A percentile compares a stretch with the other conserved stretches of the same genome.
Evolutionary conservation across 2,888 invertebrate genomes (phyloP).

Genomic region (Sinohyriopsis cumingii): DNA sequence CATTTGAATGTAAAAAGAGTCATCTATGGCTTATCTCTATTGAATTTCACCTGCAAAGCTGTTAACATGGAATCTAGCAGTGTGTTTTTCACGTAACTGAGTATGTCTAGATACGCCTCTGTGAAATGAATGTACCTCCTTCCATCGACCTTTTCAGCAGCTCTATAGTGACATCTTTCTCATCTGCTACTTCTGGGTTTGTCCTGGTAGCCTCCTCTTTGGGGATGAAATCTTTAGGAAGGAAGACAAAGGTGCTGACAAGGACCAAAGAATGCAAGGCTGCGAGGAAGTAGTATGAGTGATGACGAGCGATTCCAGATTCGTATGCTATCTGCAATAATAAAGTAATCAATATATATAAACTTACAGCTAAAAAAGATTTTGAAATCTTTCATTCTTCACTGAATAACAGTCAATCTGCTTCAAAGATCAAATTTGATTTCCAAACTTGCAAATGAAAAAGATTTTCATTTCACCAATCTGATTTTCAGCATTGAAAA

Average conservation of each 20-base stretch:
- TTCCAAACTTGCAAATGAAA: too few species aligned
- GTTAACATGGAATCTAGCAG: too few species aligned
- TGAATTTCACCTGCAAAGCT: too few species aligned
- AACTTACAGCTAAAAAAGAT: background rate
- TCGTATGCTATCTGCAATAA: constrained; percentile 43
- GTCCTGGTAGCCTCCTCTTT: constrained; percentile 11
- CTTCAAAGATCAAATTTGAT: too few species aligned
- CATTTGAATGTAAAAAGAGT: too few species aligned
- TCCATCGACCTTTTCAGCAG: constrained; percentile 6
- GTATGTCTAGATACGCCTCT: too few species aligned
- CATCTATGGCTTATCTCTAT: too few species aligned
- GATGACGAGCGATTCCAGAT: constrained; percentile 39
- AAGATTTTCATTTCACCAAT: too few species aligned
- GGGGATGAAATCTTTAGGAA: constrained; percentile 50
- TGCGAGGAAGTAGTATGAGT: constrained; percentile 48
- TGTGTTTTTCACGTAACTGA: too few species aligned
- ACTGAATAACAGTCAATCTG: too few species aligned
- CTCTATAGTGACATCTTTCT: constrained; percentile 19
- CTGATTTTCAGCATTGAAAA: too few species aligned
- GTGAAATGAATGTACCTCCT: background rate
- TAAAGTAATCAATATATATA: background rate
- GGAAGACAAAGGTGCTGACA: constrained; percentile 55
- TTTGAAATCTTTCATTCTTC: background rate
- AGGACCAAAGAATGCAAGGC: constrained; percentile 42
- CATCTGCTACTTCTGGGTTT: constrained; percentile 21